A percentile compares a stretch with the other conserved stretches of the same genome.
phyloP scores from a whole-genome alignment of 2,113 vertebrate genomes.

The Lepidothrix coronata region DNA sequence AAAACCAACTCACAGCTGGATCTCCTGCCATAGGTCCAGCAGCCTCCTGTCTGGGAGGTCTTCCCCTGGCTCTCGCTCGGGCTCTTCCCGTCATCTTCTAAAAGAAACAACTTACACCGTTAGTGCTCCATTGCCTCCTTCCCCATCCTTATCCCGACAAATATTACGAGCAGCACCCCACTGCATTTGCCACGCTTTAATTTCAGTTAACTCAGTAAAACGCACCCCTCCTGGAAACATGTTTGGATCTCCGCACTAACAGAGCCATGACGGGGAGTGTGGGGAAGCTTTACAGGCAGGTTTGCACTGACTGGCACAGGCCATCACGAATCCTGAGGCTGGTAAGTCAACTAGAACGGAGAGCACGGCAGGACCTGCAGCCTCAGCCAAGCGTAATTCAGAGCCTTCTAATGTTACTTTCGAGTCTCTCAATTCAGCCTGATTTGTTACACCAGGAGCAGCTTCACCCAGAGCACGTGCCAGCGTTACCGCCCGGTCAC shows the following conservation, averaged over 20 bases:
- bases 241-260: background rate
- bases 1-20: slow-evolving; percentile 72
- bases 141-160: background rate
- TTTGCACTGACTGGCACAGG: accelerated
- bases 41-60: slow-evolving; percentile 76
- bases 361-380: accelerated
- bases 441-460: accelerated
- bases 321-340: no score
- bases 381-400: accelerated
- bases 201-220: background rate
- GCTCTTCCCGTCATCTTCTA: slow-evolving; percentile 84
- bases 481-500: background rate
- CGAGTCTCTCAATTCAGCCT: accelerated
- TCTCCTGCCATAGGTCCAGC: background rate
- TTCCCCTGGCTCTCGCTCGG: slow-evolving; percentile 81
- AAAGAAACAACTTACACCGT: background rate
- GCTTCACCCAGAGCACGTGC: accelerated
- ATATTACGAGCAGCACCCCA: background rate
- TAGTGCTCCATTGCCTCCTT: background rate
- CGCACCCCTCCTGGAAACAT: no score
- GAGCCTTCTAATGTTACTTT: accelerated
- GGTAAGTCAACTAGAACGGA: accelerated
- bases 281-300: accelerated
- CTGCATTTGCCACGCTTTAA: background rate
- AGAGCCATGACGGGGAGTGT: accelerated